Base-by-base conservation (phyloP, 2,888 invertebrate genomes). In the Drosophila falleni region DNA sequence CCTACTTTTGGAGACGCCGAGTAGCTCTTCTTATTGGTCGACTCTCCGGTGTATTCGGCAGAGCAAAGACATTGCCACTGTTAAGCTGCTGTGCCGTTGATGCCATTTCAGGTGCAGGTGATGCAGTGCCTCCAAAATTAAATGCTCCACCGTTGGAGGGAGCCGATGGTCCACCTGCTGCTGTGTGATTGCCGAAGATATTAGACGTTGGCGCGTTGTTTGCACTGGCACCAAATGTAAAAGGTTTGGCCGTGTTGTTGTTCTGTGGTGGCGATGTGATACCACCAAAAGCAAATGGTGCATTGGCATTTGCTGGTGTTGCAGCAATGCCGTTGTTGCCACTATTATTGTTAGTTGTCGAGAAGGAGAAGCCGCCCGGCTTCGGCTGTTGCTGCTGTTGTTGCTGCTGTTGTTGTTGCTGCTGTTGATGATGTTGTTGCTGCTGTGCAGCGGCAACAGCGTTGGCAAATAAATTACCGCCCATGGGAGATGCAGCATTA, bases 11-110 rank as follows among this genome's bases (percentile, higher is more conserved):
- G 26, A 91, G 72, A 8, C 91, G 91, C 16, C 91, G 72, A 4
- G 92, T 90, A 9, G 91, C 92, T 4, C 87, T 87, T 33, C 91
- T 79, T 0, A 91, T 88, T 11, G 75, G 90, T 4, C 91, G 89
- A 41, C 69, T 71, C 6, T 76, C 78, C 5, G 76, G 56, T 1
- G 84, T 66, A 16, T 67, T 63, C 1, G 84, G 77, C 49, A 81
- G 74, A 4, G 86, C 78, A 65, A 90, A 90, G 8, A 85, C 16
- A 55, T 90, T 90, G 6, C 84, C 87, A 37, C 63, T 70, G 26
- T 78, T 78, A 4, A 65, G 10, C 29, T 81, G 84, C 51, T 72
- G 80, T 5, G 78, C 23, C 10, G 65, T 56, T 0, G 70, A 1
- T n/a, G 72, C 35, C 61, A 75, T 80, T 4, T 55, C 49, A 4